Base-by-base conservation (phyloP, 2,888 invertebrate genomes). In the Drosophila testacea region DNA sequence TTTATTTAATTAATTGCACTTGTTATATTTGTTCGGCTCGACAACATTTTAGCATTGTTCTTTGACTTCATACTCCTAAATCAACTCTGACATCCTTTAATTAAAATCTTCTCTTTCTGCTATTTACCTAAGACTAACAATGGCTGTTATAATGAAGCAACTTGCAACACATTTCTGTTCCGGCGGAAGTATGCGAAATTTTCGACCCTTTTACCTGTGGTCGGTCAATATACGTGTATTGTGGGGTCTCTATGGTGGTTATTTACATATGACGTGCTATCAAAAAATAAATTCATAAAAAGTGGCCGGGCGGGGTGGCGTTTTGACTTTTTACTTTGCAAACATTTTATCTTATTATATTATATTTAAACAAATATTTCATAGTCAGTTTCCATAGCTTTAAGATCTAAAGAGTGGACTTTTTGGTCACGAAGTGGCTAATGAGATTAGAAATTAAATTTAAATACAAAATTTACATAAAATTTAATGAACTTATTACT, bases 191-290 rank as follows among this genome's bases (percentile, higher is more conserved):
- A 32, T 72, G 59, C 60, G 72, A 69, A 62, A 32, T 48, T 74
- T 55, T n/a, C 52, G 16, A 22, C 47, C 75, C 67, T 66, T 68
- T 60, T 36, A 66, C 68, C 61, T 68, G 60, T 47, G 77, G 69
- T 75, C 67, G 77, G 73, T 69, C 68, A 73, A 69, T 66, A 46
- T 34, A 48, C 51, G 50, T 34, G 71, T 11, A n/a, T 4, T 56
- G 22, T 65, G 48, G 46, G 52, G 32, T 13, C 9, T 42, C 10
- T 6, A 9, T 1, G 13, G 50, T 47, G 55, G 63, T 74, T 66
- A 83, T 83, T 83, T 86, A 74, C 83, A 86, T 81, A 62, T 71
- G 78, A 77, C 63, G 87, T 66, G 75, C 59, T 80, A 83, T 83
- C 71, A 83, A 80, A 73, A 82, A 73, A 44, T 55, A 67, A 44